Percentiles rank a stretch among this genome's conserved stretches.
These are phyloP conservation scores for Natator depressus DNA, from an alignment of 2,113 vertebrate species.

Conservation along the genomic window DNA sequence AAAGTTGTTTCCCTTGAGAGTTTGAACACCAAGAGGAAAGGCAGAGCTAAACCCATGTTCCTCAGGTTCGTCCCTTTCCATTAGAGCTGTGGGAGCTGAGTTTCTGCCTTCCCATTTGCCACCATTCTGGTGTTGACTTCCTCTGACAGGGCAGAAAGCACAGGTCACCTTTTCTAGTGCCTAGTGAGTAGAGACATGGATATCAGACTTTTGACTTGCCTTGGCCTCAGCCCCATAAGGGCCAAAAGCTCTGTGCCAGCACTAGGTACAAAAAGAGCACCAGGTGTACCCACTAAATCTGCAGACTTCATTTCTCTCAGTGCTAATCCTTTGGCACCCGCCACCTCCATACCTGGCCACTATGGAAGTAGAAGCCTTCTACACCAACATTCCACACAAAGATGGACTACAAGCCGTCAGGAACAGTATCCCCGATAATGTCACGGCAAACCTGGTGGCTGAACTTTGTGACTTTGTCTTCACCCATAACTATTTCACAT, in stretches of 20 bases:
- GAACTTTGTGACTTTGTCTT: no score
- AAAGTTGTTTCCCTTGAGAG: neutral
- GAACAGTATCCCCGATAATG: no score
- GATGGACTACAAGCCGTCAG: no score
- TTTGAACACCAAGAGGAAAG: neutral
- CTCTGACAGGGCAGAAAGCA: neutral
- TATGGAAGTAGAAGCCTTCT: no score
- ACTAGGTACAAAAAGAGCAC: neutral
- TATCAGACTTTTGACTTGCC: neutral
- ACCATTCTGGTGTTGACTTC: neutral
- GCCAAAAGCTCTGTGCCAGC: neutral
- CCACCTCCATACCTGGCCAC: neutral
- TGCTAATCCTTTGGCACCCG: neutral
- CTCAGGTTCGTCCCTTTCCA: neutral
- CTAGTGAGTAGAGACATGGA: neutral
- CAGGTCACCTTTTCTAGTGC: neutral
- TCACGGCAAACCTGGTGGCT: no score
- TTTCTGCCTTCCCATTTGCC: neutral
- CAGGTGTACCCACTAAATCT: neutral
- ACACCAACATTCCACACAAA: no score
- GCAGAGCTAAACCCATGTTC: neutral
- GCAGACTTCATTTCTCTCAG: neutral
- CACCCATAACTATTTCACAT: no score
- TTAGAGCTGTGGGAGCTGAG: neutral
- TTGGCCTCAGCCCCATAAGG: neutral